Percentiles rank a stretch among this genome's conserved stretches.
Evolutionary conservation across 1,140 invertebrate genomes (phyloP).

Genomic region (Tetramorium simillimum): DNA sequence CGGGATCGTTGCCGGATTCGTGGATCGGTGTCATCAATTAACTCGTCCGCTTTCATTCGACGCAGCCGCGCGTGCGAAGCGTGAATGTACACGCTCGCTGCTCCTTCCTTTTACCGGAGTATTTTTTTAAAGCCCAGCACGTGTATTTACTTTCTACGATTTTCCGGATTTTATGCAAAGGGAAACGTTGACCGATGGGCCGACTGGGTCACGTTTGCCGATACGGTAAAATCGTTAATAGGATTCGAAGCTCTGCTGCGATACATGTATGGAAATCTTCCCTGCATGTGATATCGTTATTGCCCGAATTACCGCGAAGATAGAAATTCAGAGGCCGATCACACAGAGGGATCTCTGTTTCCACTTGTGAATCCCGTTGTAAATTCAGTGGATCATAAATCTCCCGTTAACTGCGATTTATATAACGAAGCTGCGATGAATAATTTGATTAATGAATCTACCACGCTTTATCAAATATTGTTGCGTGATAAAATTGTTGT

Average conservation of each 20-base stretch:
- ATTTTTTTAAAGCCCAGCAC: not conserved
- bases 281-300: not conserved
- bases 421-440: not conserved
- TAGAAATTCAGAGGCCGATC: not conserved
- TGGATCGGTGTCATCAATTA: slow-evolving; percentile 32
- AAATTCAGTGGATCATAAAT: slow-evolving; percentile 13
- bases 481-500: not conserved
- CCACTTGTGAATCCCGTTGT: not conserved
- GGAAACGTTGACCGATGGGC: not conserved
- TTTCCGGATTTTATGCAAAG: not conserved
- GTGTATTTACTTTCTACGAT: not conserved
- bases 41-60: slow-evolving; percentile 8
- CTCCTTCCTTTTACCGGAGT: not conserved
- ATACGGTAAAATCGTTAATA: not conserved
- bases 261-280: not conserved
- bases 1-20: not conserved
- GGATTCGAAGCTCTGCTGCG: not conserved
- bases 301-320: not conserved
- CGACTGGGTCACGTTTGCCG: not conserved
- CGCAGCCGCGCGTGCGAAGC: slow-evolving; percentile 11
- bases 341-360: slow-evolving; percentile 28
- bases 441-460: not conserved
- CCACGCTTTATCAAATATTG: not conserved
- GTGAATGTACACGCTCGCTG: not conserved
- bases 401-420: slow-evolving; percentile 7